Evolutionary conservation across 2,888 invertebrate genomes (phyloP).

Genomic region (Rhamnusium bicolor): DNA sequence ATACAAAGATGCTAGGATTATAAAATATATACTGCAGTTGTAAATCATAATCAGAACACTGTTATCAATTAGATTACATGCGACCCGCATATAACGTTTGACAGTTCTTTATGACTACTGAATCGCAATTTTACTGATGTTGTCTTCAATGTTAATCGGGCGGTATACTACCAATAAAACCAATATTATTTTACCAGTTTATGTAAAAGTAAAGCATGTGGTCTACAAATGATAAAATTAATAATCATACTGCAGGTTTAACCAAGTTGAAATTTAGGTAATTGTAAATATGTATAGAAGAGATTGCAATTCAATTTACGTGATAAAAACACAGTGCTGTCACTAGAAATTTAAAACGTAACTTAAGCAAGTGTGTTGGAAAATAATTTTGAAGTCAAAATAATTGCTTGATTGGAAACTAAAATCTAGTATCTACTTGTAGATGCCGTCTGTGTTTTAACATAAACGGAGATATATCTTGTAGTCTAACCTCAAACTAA

Average conservation of each 20-base stretch:
- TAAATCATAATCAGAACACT: conserved; percentile 5
- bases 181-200: conserved; percentile 48
- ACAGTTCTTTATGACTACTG: conserved; percentile 41
- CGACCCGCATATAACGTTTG: conserved; percentile 21
- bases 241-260: conserved; percentile 31
- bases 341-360: too few species aligned
- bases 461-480: too few species aligned
- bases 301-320: too few species aligned
- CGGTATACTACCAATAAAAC: conserved; percentile 50
- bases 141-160: conserved; percentile 26
- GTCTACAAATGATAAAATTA: conserved; percentile 42
- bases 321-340: too few species aligned
- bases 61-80: conserved; percentile 24
- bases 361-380: too few species aligned
- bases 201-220: conserved; percentile 44
- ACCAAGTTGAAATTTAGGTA: too few species aligned
- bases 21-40: not conserved
- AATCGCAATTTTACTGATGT: conserved; percentile 31
- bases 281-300: too few species aligned
- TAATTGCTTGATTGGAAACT: too few species aligned
- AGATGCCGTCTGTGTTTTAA: too few species aligned
- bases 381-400: too few species aligned
- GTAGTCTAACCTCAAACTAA: too few species aligned
- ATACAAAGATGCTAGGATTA: conserved; percentile 16
- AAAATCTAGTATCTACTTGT: too few species aligned